Evolutionary conservation across 2,888 invertebrate species (phyloP), one percentile per base, ranked within the genome.

Genomic region (Polia nebulosa): DNA sequence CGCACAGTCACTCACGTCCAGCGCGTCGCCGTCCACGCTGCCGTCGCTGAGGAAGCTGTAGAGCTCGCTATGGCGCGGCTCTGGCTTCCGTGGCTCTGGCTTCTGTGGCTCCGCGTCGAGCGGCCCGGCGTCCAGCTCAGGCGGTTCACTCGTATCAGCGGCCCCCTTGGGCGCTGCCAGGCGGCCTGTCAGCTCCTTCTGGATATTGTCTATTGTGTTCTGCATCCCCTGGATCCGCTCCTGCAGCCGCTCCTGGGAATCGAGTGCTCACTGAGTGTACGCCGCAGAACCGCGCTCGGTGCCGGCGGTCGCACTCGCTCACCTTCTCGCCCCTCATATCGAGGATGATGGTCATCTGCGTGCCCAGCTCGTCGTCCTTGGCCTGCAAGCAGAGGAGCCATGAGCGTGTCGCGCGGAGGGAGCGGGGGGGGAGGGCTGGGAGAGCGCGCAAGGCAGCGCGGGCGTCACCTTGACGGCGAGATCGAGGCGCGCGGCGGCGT

Each of bases 131-230:
- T 84, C 52, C 61, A 69, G 27, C 72, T 72, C 76, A 81, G 80
- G 65, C 15, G 17, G 34, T 34, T 80, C 80, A 53, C 8, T 17
- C 3, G 4, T 22, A 15, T 15, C 57, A 63, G 53, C 9, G 7
- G 25, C 20, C 11, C 11, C 27, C 20, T 55, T 49, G 20, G 70
- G 55, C 20, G 59, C 58, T 4, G 72, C 63, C 20, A 87, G 87
- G 22, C 86, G 81, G 5, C 89, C 90, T 3, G 89, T 88, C 70
- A 93, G 81, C 85, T 93, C 92, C 83, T 92, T 91, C 84, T 92
- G 91, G 29, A 93, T 89, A 77, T 92, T 93, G 82, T 91, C 92
- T 52, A 94, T 92, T 17, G 87, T 92, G 75, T 80, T 84, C 85
- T 90, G 90, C 92, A 92, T 90, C 45, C 80, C 82, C 62, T 85